Conservation (phyloP, 2,797 vertebrate species). For the Microcaecilia unicolor region DNA sequence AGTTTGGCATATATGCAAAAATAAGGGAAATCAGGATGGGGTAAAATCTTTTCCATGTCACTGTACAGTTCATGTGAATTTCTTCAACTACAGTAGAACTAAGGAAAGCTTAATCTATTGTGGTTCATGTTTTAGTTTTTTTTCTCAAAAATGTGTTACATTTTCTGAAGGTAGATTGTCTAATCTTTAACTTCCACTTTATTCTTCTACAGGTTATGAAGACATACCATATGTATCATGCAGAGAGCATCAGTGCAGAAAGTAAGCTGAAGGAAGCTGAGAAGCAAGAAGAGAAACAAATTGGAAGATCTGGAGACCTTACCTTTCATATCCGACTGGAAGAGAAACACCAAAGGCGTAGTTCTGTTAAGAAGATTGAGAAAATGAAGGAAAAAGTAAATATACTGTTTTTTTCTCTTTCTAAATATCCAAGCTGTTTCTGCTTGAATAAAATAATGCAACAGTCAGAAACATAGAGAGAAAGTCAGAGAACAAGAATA, state of each 20-base stretch:
- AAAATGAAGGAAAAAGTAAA: slow-evolving; percentile 98
- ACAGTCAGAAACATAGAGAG: no score
- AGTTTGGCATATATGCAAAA: no score
- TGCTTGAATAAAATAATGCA: no score
- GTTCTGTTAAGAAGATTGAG: slow-evolving; percentile 96
- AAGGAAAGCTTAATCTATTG: no score
- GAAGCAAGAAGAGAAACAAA: slow-evolving; percentile 95
- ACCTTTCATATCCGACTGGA: slow-evolving; percentile 87
- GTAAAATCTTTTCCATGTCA: no score
- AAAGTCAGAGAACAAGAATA: no score
- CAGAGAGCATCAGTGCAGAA: slow-evolving; percentile 92
- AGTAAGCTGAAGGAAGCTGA: slow-evolving; percentile 96
- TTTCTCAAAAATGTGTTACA: not conserved
- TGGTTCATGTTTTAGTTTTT: no score
- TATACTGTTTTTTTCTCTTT: slow-evolving; percentile 5
- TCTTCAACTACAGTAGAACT: no score
- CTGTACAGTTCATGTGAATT: no score
- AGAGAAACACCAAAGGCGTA: slow-evolving; percentile 84
- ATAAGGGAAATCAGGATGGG: no score
- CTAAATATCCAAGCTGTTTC: no score
- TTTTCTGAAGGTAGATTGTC: no score
- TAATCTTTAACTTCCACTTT: slow-evolving; percentile 13
- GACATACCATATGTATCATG: slow-evolving; percentile 98
- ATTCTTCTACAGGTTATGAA: slow-evolving; percentile 84
- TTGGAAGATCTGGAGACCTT: slow-evolving; percentile 75